Base-by-base conservation (phyloP, 2,113 vertebrate species). In the Macheiramphus alcinus region DNA sequence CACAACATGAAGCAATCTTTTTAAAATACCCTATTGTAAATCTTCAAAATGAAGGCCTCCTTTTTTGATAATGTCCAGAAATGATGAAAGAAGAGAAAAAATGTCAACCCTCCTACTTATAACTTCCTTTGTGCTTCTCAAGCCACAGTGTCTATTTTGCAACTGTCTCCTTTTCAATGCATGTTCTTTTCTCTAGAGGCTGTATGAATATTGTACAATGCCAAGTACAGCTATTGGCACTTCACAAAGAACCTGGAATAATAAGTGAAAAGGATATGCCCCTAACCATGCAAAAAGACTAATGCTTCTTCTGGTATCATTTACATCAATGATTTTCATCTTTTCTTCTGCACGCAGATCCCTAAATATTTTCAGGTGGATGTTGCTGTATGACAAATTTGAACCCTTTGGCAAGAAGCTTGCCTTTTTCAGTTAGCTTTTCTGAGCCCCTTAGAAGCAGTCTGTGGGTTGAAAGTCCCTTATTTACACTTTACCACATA, bases 201-300 rank as follows among this genome's bases (percentile, higher is more conserved):
- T 84, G 26, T 61, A 55, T 71, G 76, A 72, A 89, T 70, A 26
- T 86, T 91, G 47, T 86, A 61, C 67, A 62, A 71, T 83, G 62
- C 68, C 80, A 36, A 74, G 34, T 53, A 32, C 31, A 55, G 88
- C 40, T 86, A 76, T 53, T 92, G 92, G 13, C 78, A 88, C 67
- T 92, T 91, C 74, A 93, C 83, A 95, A 91, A 92, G 83, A 91
- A 84, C 68, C 43, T 75, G 56, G 36, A 71, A 91, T 81, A 95
- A 94, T 55, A 62, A 94, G 73, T 66, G 48, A 73, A 90, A 86
- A 76, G 42, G 36, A 50, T 78, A 71, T 81, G 59, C 25, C 81
- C 31, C 70, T 52, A 87, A 53, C 34, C 27, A 63, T 29, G 34
- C 13, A 94, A 92, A 84, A 92, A 76, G 16, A 58, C 23, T 63